Evolutionary conservation across 2,888 invertebrate genomes (phyloP).

Genomic region (Nycteola revayana): DNA sequence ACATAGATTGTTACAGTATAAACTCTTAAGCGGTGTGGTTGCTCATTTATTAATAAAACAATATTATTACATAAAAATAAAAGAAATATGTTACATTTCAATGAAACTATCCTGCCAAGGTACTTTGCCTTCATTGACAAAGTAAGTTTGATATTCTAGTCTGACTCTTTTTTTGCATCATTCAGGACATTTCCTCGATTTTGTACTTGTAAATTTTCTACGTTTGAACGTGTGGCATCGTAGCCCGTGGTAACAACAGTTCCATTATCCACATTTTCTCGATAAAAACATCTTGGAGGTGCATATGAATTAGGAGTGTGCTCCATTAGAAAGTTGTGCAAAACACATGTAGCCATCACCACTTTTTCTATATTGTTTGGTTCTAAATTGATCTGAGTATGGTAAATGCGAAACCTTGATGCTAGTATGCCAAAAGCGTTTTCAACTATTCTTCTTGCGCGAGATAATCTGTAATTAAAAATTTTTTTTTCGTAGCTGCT

Average conservation of each 20-base stretch:
- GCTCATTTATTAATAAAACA: no score
- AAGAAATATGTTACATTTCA: no score
- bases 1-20: conserved; percentile 3
- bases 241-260: background rate
- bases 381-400: conserved; percentile 4
- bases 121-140: conserved; percentile 13
- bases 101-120: background rate
- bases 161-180: conserved; percentile 10
- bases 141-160: conserved; percentile 13
- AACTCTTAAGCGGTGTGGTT: conserved; percentile 8
- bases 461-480: conserved; percentile 9
- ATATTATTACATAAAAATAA: no score
- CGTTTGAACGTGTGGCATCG: no score
- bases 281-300: conserved; percentile 3
- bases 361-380: conserved; percentile 2
- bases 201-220: conserved; percentile 7
- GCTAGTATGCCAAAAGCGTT: conserved; percentile 8
- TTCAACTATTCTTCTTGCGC: conserved; percentile 10
- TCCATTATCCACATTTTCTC: conserved; percentile 1
- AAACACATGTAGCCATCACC: conserved; percentile 2
- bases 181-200: conserved; percentile 8
- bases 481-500: background rate
- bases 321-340: conserved; percentile 2
- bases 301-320: conserved; percentile 1
- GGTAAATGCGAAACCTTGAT: conserved; percentile 2